A percentile compares a stretch with the other conserved stretches of the same genome.
Conservation (phyloP, 2,113 vertebrate species). For the Aptenodytes patagonicus region DNA sequence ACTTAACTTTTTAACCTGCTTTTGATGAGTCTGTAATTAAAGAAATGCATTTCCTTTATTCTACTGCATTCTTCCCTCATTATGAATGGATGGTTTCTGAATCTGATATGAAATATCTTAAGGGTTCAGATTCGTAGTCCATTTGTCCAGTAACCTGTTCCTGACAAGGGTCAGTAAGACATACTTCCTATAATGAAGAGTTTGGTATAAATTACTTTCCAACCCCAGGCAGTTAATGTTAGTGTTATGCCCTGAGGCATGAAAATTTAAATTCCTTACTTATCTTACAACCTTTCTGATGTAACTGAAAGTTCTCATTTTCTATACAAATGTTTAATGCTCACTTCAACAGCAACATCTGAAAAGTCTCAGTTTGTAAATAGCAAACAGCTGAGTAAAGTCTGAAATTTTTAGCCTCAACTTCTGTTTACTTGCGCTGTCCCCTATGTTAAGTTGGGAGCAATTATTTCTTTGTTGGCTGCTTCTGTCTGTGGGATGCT, state of each 20-base stretch:
- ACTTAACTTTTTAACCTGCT: slow-evolving; percentile 49
- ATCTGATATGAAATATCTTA: neutral
- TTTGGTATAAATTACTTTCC: slow-evolving; percentile 14
- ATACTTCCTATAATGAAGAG: neutral
- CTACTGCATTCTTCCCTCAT: neutral
- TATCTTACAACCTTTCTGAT: neutral
- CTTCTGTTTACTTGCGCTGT: neutral
- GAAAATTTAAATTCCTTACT: neutral
- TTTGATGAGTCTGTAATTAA: slow-evolving; percentile 60
- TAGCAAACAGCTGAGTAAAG: neutral
- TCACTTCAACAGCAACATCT: neutral
- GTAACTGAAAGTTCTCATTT: neutral
- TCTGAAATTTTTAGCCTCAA: neutral
- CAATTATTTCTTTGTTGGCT: neutral
- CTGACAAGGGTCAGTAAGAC: neutral
- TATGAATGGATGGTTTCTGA: slow-evolving; percentile 5
- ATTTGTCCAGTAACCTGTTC: neutral
- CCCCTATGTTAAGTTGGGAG: neutral
- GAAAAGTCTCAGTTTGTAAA: neutral
- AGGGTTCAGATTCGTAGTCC: neutral
- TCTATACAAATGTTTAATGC: neutral
- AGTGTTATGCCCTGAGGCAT: neutral
- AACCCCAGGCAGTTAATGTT: neutral
- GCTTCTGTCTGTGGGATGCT: neutral
- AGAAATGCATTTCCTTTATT: slow-evolving; percentile 44